Evolutionary conservation across 2,797 vertebrate species (phyloP).

Genomic region (Siniperca obscura): DNA sequence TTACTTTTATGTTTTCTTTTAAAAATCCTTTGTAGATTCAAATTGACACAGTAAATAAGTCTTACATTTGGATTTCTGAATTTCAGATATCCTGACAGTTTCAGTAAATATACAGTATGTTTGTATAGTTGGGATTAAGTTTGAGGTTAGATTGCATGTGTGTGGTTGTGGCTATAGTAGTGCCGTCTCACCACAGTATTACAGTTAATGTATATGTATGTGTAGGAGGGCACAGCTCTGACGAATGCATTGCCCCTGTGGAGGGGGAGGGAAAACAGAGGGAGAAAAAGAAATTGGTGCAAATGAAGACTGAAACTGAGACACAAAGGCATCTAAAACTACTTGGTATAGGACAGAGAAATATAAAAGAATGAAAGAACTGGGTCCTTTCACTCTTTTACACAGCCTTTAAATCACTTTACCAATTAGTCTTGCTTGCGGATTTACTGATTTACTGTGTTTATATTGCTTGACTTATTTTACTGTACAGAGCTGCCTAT

Average conservation of each 20-base stretch:
- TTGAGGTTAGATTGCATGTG: slow-evolving; percentile 14
- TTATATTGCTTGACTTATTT: slow-evolving; percentile 26
- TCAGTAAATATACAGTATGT: background rate
- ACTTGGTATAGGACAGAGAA: background rate
- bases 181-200: background rate
- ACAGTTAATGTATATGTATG: slow-evolving; percentile 23
- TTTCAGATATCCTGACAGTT: background rate
- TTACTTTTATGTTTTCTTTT: background rate
- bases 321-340: slow-evolving; percentile 4
- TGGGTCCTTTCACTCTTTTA: background rate
- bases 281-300: background rate
- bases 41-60: background rate
- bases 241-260: slow-evolving; percentile 39
- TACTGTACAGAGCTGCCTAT: background rate
- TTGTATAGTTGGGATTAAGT: slow-evolving; percentile 11
- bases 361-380: background rate
- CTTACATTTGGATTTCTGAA: background rate
- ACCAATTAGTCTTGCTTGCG: slow-evolving; percentile 4
- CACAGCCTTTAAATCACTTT: slow-evolving; percentile 14
- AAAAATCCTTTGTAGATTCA: background rate
- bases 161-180: background rate
- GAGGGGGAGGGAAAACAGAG: slow-evolving; percentile 2
- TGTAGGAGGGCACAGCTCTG: slow-evolving; percentile 30
- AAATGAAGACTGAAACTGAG: slow-evolving; percentile 4
- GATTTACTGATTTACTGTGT: slow-evolving; percentile 31